Evolutionary conservation across 2,797 vertebrate genomes (phyloP), one percentile per base, ranked within the genome.

Genomic region (Carapus acus): DNA sequence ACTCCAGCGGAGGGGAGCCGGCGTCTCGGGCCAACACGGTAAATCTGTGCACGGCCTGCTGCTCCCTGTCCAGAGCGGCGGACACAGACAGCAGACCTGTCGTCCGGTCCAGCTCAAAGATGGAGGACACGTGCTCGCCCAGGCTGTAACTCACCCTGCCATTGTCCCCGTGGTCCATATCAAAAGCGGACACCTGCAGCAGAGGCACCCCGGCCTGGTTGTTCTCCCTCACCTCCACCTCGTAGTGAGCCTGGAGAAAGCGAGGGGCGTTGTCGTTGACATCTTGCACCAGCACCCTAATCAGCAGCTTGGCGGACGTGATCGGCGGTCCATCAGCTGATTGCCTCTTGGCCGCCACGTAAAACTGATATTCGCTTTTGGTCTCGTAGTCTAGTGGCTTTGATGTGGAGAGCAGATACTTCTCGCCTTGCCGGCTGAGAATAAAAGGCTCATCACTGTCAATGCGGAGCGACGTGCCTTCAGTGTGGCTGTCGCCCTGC

Each of bases 401-500:
- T 79, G 85, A 87, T 62, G 87, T 86, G 54, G 87, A 83, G 71
- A 92, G 81, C 45, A 90, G 82, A 78, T 89, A 91, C 74, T 82
- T 89, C 43, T 78, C 82, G 38, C 78, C 79, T 67, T 88, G 86
- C 9, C 40, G 74, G 69, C 75, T 89, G 65, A 92, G 50, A 69
- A 74, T 67, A 73, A 91, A 91, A 65, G 82, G 81, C 59, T 74
- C 79, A 17, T 83, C 65, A 6, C 67, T 83, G 47, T 86, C 84
- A 53, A 91, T 87, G 69, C 69, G 79, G 37, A 90, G 77, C 65
- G 74, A 71, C 13, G 54, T 65, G 41, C 64, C 69, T 76, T 75
- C 66, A 46, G 80, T 77, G 64, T 64, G 50, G 62, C 82, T 74
- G 55, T 81, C 74, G 58, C 83, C 86, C 67, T 71, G 65, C 4